Conservation (phyloP, 2,888 invertebrate genomes). For the Athalia cordata region DNA sequence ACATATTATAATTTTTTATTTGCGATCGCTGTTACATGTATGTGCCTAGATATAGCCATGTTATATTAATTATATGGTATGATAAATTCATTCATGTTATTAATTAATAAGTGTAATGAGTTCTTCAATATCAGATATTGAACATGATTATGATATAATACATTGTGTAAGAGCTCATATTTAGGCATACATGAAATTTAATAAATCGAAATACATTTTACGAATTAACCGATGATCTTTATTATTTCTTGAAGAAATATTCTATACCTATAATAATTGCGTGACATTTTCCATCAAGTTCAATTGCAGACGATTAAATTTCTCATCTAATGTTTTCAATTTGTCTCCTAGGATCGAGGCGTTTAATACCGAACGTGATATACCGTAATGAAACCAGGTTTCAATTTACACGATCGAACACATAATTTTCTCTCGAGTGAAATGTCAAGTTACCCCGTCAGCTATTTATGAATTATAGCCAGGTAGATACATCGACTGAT, state of each 20-base stretch:
- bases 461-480: no score
- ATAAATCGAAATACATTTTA: constrained; percentile 73
- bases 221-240: constrained; percentile 60
- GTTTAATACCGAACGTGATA: no score
- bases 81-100: constrained; percentile 65
- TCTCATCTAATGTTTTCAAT: no score
- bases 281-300: no score
- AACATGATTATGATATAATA: constrained; percentile 56
- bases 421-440: no score
- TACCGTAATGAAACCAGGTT: no score
- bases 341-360: no score
- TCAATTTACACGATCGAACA: no score
- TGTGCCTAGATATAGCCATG: constrained; percentile 69
- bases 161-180: constrained; percentile 71
- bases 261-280: no score
- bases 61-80: constrained; percentile 66
- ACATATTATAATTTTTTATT: constrained; percentile 66
- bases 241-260: constrained; percentile 10
- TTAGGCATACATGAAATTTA: constrained; percentile 73
- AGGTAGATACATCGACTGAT: not conserved
- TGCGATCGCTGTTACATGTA: constrained; percentile 71
- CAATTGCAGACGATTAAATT: no score
- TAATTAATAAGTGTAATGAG: constrained; percentile 68
- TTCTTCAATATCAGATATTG: constrained; percentile 69
- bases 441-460: no score